Evolutionary conservation across 2,888 invertebrate genomes (phyloP), one percentile per base, ranked within the genome.

Genomic region (Apotomis betuletana): DNA sequence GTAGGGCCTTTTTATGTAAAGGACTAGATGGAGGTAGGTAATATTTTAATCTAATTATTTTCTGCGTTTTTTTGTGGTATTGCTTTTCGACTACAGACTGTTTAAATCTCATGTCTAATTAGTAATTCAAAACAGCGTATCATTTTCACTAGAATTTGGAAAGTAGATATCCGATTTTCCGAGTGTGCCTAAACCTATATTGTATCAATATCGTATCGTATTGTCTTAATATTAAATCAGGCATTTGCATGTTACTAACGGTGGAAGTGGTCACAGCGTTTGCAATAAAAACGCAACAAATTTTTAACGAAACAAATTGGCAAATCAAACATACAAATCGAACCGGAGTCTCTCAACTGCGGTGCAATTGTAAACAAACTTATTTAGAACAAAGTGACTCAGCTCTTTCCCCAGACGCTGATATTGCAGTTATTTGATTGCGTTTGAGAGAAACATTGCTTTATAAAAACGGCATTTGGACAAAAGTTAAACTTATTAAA

Each of bases 311-410:
- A 58, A 41, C 12, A 3, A 63, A 54, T 57, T 65, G 55, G 8
- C 8, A 55, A 55, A 9, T 55, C 8, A 57, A 65, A 55, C 27
- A 65, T 44, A 64, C 27, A 10, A 55, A n/a, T 27, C 46, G n/a
- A 65, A 57, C 55, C 15, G 54, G 6, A 64, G 12, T 55, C 64
- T 54, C n/a, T 38, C 55, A n/a, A 65, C 55, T 65, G 55, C 64
- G 8, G 27, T 65, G 64, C 64, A 65, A 65, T 55, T 36, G 64
- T 6, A 65, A 65, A 65, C 55, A 65, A 46, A 65, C 27, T 57
- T 65, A 65, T 65, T 57, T 65, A 65, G 65, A 57, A 65, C 65
- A 65, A 65, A 65, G 46, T 57, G 55, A 65, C 55, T 57, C 46
- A 27, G 65, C 55, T 65, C 46, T 46, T 65, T 65, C 27, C 55